A percentile compares a stretch with the other conserved stretches of the same genome.
Conservation (phyloP, 2,113 vertebrate genomes). For the Pitta sordida region DNA sequence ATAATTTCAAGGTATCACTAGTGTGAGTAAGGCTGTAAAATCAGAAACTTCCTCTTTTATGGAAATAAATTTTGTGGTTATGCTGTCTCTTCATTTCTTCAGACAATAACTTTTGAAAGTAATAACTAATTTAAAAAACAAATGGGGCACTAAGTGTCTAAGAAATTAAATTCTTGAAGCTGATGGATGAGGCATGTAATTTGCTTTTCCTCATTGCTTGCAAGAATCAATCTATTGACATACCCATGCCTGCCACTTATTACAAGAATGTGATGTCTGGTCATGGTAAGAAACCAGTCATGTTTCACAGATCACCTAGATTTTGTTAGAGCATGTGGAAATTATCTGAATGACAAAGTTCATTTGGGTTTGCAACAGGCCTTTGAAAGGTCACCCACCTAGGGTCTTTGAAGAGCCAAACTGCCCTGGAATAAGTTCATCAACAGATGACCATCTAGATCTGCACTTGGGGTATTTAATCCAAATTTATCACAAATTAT, state of each 20-base stretch:
- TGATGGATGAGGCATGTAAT: background rate
- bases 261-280: background rate
- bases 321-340: background rate
- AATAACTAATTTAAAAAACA: conserved; percentile 11
- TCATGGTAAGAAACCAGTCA: background rate
- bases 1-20: background rate
- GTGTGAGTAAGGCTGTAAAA: background rate
- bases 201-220: background rate
- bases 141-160: background rate
- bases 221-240: background rate
- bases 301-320: background rate
- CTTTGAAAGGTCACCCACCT: background rate
- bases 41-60: background rate
- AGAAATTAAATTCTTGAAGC: background rate
- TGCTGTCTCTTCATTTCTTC: background rate
- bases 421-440: background rate
- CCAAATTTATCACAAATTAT: background rate
- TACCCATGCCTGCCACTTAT: background rate
- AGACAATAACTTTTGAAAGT: background rate
- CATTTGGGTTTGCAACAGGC: background rate
- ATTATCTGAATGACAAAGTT: background rate
- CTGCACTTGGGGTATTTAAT: background rate
- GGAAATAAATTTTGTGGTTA: background rate
- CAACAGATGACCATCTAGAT: background rate
- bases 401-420: background rate